phyloP scores from a whole-genome alignment of 1,140 invertebrate genomes.

The Tribolium madens region DNA sequence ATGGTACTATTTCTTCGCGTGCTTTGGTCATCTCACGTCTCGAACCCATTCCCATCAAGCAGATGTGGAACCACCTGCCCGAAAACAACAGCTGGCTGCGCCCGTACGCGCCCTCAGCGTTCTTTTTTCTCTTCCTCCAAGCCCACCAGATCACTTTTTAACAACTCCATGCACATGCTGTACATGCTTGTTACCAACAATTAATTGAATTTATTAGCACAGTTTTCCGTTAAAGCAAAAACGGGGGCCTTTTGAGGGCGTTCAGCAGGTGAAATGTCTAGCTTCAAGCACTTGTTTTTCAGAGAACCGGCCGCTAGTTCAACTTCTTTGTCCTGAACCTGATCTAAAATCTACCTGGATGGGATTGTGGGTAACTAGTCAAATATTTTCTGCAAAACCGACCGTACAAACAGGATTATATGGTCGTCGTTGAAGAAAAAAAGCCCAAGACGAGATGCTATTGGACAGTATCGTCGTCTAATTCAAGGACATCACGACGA shows the following conservation, averaged over 20 bases:
- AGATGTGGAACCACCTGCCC: constrained; percentile 54
- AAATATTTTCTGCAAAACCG: constrained; percentile 14
- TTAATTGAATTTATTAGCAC: constrained; percentile 30
- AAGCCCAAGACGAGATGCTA: not conserved
- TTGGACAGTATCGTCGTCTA: not conserved
- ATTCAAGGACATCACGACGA: not conserved
- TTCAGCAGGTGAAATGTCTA: not conserved
- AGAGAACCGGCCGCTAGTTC: constrained; percentile 12
- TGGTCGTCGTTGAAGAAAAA: not conserved
- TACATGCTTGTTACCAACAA: not conserved
- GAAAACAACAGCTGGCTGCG: constrained; percentile 49
- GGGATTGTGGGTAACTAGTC: constrained; percentile 17
- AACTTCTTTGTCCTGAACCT: constrained; percentile 11
- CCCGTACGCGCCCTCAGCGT: constrained; percentile 49
- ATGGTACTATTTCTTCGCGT: constrained; percentile 4
- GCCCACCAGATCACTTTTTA: constrained; percentile 37
- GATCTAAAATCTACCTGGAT: constrained; percentile 38
- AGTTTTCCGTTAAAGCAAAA: constrained; percentile 12
- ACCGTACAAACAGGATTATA: constrained; percentile 25
- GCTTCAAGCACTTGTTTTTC: constrained; percentile 5
- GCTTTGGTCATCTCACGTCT: constrained; percentile 12
- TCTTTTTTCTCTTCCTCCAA: constrained; percentile 37
- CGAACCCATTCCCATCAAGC: constrained; percentile 37
- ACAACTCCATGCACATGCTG: constrained; percentile 5
- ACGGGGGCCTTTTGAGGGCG: not conserved